Base-by-base conservation (phyloP, 2,888 invertebrate species). In the Stegophylla sp. region DNA sequence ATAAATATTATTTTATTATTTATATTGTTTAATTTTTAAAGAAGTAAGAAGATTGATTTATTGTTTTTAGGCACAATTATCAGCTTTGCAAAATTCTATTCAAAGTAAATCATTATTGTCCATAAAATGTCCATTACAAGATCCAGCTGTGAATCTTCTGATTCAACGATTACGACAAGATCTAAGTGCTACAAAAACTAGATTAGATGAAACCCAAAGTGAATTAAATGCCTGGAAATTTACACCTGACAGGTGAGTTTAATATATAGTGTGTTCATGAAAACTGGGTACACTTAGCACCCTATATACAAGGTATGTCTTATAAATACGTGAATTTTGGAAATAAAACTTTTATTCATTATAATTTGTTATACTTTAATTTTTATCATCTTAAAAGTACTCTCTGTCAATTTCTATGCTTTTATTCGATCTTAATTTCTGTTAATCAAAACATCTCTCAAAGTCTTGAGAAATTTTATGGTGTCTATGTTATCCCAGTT, bases 151-250 rank as follows among this genome's bases (percentile, higher is more conserved):
- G 59, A 98, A 98, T 88, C 91, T 97, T 84, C 90, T 98, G 83
- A 92, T 98, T 85, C 93, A 96, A 86, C 92, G 94, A 86, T 90
- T 98, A 86, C 92, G 95, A 85, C 93, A 94, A 86, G 98, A 98
- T 87, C 88, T 98, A 83, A 92, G 94, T 82, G 91, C 93, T 73
- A 94, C 95, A 26, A 94, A 95, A 87, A 93, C 95, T 76, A 93
- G 94, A 86, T 89, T 97, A 84, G 97, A 98, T 87, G 97, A 98
- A 87, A 97, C 97, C 23, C 98, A 98, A 87, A 97, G 96, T 88
- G 98, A 98, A 89, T 89, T 98, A 66, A 94, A 95, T 81, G 98
- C 98, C 3, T 98, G 98, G 97, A 98, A 98, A 88, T 98, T 98
- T 87, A 98, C 98, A 17, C 97, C 98, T n/a, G 98, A 98, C 88